A percentile compares a stretch with the other conserved stretches of the same genome.
Evolutionary conservation across 2,888 invertebrate genomes (phyloP).

Genomic region (Stratiomys singularior): DNA sequence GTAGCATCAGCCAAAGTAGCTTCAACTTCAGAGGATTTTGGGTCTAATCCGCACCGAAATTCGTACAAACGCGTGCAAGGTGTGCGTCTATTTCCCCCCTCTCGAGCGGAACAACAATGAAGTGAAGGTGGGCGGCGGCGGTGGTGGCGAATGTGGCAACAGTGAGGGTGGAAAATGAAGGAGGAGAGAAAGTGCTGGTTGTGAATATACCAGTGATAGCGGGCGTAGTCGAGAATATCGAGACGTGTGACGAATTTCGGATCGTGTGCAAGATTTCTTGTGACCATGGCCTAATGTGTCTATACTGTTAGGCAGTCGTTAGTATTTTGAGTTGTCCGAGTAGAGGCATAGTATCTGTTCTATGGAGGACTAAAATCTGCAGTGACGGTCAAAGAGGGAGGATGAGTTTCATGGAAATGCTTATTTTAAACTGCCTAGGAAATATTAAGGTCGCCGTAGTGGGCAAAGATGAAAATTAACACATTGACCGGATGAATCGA

Average conservation of each 20-base stretch:
- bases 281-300: slow-evolving; percentile 41
- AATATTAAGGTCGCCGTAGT: background rate
- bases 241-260: slow-evolving; percentile 29
- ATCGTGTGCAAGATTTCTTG: slow-evolving; percentile 38
- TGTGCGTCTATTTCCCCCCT: too few relatives aligned
- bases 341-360: background rate
- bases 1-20: too few relatives aligned
- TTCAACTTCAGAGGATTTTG: too few relatives aligned
- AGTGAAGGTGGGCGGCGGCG: background rate
- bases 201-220: background rate
- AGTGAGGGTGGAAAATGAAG: background rate
- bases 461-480: background rate
- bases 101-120: too few relatives aligned
- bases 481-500: background rate
- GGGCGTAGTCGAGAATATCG: background rate
- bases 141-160: background rate
- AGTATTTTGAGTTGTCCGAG: slow-evolving; percentile 2
- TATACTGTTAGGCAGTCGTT: background rate
- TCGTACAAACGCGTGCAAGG: too few relatives aligned
- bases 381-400: background rate
- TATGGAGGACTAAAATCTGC: background rate
- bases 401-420: background rate
- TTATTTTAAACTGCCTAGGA: background rate
- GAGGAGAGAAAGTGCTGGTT: background rate
- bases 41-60: too few relatives aligned